phyloP scores from a whole-genome alignment of 1,140 invertebrate genomes.

The Rhagoletis zephyria region DNA sequence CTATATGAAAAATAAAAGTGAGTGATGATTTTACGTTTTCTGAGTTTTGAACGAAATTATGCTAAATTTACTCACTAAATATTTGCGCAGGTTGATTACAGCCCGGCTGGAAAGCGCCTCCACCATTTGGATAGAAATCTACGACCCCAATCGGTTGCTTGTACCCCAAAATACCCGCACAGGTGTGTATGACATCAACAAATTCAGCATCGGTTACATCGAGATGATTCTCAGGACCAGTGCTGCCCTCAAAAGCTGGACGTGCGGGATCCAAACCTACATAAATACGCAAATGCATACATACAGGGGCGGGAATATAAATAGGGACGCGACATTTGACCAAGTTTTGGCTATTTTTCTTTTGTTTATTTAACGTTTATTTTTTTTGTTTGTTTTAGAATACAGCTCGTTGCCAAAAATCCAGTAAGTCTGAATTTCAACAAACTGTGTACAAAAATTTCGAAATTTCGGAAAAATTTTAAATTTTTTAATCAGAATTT shows the following conservation, averaged over 20 bases:
- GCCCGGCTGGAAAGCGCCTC: slow-evolving; percentile 81
- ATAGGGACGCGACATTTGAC: no score
- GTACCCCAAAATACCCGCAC: slow-evolving; percentile 79
- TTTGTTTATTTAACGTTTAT: no score
- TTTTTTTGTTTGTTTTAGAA: no score
- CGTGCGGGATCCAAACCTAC: slow-evolving; percentile 82
- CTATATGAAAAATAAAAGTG: no score
- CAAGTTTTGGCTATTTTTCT: no score
- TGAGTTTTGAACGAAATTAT: background rate
- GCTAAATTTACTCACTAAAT: slow-evolving; percentile 72
- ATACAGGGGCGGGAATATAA: no score
- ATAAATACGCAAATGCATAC: background rate
- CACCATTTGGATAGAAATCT: slow-evolving; percentile 89
- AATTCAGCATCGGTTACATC: slow-evolving; percentile 81
- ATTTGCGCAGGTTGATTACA: slow-evolving; percentile 77
- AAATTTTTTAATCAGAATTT: no score
- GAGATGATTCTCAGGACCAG: slow-evolving; percentile 76
- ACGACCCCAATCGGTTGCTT: slow-evolving; percentile 79
- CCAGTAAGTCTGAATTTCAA: no score
- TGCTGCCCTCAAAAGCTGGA: slow-evolving; percentile 80
- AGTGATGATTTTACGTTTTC: no score
- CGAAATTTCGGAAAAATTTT: no score
- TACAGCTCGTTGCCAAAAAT: no score
- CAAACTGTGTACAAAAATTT: no score
- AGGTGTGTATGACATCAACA: slow-evolving; percentile 86